Evolutionary conservation across 1,140 invertebrate genomes (phyloP).

Genomic region (Pachypsylla venusta): DNA sequence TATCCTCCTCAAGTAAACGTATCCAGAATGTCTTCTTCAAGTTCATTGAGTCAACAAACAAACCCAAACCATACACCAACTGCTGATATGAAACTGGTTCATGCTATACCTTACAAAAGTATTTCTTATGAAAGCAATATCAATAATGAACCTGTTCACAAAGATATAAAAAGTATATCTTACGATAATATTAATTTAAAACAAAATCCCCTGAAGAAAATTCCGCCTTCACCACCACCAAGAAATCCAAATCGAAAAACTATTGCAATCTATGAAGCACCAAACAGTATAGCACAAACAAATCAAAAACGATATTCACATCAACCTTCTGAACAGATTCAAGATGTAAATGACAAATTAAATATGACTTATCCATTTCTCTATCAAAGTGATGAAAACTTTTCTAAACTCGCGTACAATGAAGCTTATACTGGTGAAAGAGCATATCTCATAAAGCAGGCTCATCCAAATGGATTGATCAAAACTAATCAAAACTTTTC

Average conservation of each 20-base stretch:
- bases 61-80: background rate
- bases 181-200: slow-evolving; percentile 22
- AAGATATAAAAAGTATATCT: background rate
- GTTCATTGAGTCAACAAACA: background rate
- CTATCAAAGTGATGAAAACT: slow-evolving; percentile 2
- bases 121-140: slow-evolving; percentile 26
- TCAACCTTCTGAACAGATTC: slow-evolving; percentile 35
- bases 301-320: slow-evolving; percentile 17
- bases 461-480: background rate
- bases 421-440: slow-evolving; percentile 3
- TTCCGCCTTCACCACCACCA: slow-evolving; percentile 51
- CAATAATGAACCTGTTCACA: slow-evolving; percentile 3
- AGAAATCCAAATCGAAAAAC: slow-evolving; percentile 45
- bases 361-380: background rate
- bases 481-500: too few species aligned
- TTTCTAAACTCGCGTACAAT: slow-evolving; percentile 28
- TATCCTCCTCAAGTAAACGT: slow-evolving; percentile 7
- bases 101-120: slow-evolving; percentile 16
- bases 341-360: slow-evolving; percentile 26
- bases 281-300: slow-evolving; percentile 22
- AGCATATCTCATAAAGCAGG: slow-evolving; percentile 2
- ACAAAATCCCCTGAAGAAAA: slow-evolving; percentile 27
- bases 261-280: slow-evolving; percentile 30
- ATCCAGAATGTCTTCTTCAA: slow-evolving; percentile 4
- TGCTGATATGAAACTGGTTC: slow-evolving; percentile 3